These are phyloP conservation scores for Diorhabda carinulata DNA, from an alignment of 1,140 invertebrate genomes.

Conservation along the genomic window DNA sequence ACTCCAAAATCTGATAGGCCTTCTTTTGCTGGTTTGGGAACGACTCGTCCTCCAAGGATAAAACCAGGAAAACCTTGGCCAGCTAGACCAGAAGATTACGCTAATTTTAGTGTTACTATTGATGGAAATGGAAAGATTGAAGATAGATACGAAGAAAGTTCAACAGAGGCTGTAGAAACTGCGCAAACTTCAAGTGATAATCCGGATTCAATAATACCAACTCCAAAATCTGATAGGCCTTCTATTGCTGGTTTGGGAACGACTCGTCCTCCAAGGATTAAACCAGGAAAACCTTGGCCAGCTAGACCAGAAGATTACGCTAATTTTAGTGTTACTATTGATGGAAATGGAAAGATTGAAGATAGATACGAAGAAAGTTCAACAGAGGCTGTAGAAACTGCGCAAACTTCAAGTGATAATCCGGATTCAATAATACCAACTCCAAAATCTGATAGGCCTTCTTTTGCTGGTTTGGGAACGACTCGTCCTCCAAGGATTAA, in stretches of 20 bases:
- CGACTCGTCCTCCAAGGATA: not conserved
- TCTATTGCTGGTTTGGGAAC: not conserved
- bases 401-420: not conserved
- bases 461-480: slow-evolving; percentile 14
- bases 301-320: slow-evolving; percentile 13
- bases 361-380: not conserved
- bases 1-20: slow-evolving; percentile 3
- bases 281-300: slow-evolving; percentile 22
- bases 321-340: not conserved
- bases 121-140: not conserved
- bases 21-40: slow-evolving; percentile 13
- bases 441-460: slow-evolving; percentile 6
- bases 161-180: not conserved
- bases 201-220: not conserved
- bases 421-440: not conserved
- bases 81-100: slow-evolving; percentile 14
- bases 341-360: not conserved
- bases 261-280: not conserved
- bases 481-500: not conserved
- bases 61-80: slow-evolving; percentile 21
- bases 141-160: not conserved
- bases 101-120: not conserved
- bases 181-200: not conserved
- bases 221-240: not conserved
- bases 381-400: too few species aligned